Evolutionary conservation across 2,888 invertebrate species (phyloP).

Genomic region (Ophion ellenae): DNA sequence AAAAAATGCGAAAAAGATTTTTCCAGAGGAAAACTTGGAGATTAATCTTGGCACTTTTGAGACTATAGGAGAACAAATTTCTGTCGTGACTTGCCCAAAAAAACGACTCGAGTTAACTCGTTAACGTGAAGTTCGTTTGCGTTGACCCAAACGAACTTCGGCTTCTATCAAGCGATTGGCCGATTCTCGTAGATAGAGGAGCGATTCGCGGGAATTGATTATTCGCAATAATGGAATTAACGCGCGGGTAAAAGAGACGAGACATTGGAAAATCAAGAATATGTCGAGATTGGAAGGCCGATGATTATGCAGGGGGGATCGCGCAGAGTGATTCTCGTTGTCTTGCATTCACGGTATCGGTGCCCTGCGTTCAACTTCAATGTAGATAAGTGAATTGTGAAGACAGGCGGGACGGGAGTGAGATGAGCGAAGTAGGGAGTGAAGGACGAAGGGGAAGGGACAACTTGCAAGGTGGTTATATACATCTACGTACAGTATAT

Average conservation of each 20-base stretch:
- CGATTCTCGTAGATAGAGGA: no score
- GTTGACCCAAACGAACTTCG: no score
- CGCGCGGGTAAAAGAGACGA: constrained; percentile 9
- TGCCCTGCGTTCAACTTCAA: constrained; percentile 45
- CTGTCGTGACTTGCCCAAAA: no score
- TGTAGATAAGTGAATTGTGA: constrained; percentile 42
- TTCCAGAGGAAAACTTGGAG: no score
- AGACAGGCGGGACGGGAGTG: constrained; percentile 27
- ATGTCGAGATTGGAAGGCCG: constrained; percentile 26
- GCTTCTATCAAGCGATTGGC: no score
- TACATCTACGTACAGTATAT: neutral
- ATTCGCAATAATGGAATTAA: constrained; percentile 23
- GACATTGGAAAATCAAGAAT: constrained; percentile 8
- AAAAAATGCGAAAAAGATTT: no score
- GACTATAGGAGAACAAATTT: no score
- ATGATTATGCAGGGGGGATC: constrained; percentile 19
- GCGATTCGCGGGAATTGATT: constrained; percentile 1
- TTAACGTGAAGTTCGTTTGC: no score
- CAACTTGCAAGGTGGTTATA: neutral
- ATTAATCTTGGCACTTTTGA: no score
- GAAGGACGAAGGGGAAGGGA: constrained; percentile 44
- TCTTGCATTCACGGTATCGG: constrained; percentile 61
- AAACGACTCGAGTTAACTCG: no score
- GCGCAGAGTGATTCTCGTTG: constrained; percentile 47
- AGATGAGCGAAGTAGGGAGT: constrained; percentile 29